These are phyloP conservation scores for Eospalax fontanierii DNA, from an alignment of 2,797 vertebrate species.

Conservation along the genomic window DNA sequence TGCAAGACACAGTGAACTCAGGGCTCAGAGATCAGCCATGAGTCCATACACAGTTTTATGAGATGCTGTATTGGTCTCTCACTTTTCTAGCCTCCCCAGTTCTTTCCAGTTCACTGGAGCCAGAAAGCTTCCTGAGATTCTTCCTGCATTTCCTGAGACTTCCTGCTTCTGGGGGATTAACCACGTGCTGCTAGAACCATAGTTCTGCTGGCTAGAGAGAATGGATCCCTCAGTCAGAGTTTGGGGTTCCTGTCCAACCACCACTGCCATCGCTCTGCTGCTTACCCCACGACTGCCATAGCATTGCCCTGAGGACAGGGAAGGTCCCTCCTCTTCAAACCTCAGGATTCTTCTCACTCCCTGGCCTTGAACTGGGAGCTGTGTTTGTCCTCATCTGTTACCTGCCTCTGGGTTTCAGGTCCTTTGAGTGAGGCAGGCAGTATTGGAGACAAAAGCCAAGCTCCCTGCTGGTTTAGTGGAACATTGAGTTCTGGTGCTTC, in stretches of 20 bases:
- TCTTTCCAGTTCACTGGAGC: not conserved
- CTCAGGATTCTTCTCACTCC: not conserved
- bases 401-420: not conserved
- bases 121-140: not conserved
- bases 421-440: too few relatives aligned
- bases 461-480: not conserved
- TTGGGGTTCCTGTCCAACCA: not conserved
- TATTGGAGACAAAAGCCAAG: not conserved
- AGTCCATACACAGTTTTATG: not conserved
- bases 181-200: not conserved
- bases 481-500: not conserved
- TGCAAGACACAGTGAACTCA: not conserved
- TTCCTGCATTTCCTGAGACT: not conserved
- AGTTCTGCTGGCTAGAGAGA: not conserved
- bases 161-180: too few relatives aligned
- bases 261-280: not conserved
- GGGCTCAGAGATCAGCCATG: not conserved
- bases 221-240: not conserved
- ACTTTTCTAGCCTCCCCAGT: not conserved
- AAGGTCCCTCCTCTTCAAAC: not conserved
- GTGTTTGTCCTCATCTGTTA: not conserved
- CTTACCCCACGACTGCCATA: not conserved
- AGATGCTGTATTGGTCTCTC: not conserved
- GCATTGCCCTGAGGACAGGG: not conserved
- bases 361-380: not conserved